These are phyloP conservation scores for Hydrolagus affinis DNA, from an alignment of 2,113 vertebrate species.

Conservation along the genomic window DNA sequence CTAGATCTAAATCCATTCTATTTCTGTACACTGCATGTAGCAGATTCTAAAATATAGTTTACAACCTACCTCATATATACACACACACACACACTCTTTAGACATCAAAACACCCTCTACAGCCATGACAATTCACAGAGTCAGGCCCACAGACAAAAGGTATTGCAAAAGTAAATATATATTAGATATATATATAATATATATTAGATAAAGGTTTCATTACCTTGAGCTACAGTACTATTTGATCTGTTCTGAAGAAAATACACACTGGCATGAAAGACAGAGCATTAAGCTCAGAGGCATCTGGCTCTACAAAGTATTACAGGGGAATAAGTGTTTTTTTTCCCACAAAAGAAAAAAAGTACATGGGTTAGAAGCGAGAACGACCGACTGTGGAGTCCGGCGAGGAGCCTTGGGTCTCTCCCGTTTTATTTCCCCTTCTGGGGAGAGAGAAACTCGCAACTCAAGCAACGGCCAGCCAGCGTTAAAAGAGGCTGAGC, in stretches of 20 bases:
- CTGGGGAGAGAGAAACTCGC: not conserved
- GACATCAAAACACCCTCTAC: too few relatives aligned
- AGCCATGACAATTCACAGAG: not conserved
- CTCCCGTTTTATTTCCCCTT: not conserved
- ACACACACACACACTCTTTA: not conserved
- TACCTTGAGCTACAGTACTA: conserved; percentile 23
- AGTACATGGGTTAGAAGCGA: not conserved
- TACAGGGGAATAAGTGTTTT: not conserved
- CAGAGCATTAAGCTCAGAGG: conserved; percentile 9
- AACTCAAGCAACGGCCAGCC: not conserved
- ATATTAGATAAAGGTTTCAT: conserved; percentile 20
- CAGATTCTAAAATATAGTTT: not conserved
- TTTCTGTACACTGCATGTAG: not conserved
- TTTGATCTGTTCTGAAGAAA: not conserved
- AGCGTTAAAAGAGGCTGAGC: not conserved
- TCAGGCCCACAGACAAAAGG: not conserved
- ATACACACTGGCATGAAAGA: conserved; percentile 10
- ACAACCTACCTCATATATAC: not conserved
- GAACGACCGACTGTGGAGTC: not conserved
- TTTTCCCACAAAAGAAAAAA: not conserved
- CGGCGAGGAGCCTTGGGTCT: not conserved
- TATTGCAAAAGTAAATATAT: conserved; percentile 9
- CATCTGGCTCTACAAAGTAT: conserved; percentile 21
- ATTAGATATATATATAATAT: too few relatives aligned
- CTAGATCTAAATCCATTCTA: not conserved